Base-by-base conservation (phyloP, 2,888 invertebrate genomes). In the Diploptera punctata region DNA sequence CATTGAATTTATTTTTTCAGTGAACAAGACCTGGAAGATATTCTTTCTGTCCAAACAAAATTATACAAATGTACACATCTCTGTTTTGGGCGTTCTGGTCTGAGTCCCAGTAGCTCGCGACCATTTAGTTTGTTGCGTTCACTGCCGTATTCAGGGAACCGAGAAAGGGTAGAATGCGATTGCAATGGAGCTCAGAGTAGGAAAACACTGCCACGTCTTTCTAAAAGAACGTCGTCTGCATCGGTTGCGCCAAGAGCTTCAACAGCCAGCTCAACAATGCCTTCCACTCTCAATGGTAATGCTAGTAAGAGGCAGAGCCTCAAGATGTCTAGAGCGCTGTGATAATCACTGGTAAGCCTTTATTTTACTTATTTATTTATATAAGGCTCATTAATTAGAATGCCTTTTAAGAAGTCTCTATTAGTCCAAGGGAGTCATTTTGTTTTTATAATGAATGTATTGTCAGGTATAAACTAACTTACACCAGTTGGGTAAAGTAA, bases 21-120 rank as follows among this genome's bases (percentile, higher is more conserved):
- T 78, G 92, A 92, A 81, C 88, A 88, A 54, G 92, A 92, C 80
- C 82, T 93, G 62, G 92, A 92, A 78, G 92, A 92, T 80, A 88
- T 92, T 31, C 82, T 92, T 18, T 86, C 91, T 13, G 82, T 88
- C 4, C 86, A 89, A 74, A 86, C 89, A 24, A 84, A 84, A 74
- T 83, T 85, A 77, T 88, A 89, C 81, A 86, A 87, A 78, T 88
- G 87, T 80, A 85, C 86, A 75, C 86, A 87, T 26, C 85, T 87
- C 73, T 89, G 89, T 81, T 83, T 90, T 67, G 88, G 89, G 0
- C 87, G 88, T 78, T 81, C 84, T 10, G 85, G 87, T 13, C 75
- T 77, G 2, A 75, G 75, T 3, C 54, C 70, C n/a, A 44, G n/a
- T n/a, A 61, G 44, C 24, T 9, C 47, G n/a, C 70, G 65, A 13